These are phyloP conservation scores for Hydroisotoma schaefferi DNA, from an alignment of 2,888 invertebrate genomes.

Conservation along the genomic window DNA sequence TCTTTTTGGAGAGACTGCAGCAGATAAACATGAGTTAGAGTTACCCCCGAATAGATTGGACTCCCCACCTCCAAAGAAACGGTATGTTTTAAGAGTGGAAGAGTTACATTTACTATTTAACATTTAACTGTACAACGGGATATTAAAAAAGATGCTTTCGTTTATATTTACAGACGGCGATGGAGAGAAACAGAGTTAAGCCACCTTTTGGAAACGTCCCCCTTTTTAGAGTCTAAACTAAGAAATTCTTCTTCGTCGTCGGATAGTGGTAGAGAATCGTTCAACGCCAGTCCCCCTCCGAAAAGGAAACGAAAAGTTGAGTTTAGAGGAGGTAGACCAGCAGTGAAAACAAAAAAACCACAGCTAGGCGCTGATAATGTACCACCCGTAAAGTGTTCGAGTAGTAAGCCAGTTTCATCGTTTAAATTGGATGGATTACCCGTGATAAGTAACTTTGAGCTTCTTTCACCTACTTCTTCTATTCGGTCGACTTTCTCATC, in stretches of 20 bases:
- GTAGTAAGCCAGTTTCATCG: neutral
- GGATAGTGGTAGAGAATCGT: conserved; percentile 29
- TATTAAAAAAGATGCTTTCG: neutral
- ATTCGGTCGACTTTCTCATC: conserved; percentile 19
- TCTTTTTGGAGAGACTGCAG: conserved; percentile 65
- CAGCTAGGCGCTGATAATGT: conserved; percentile 10
- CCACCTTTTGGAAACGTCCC: conserved; percentile 41
- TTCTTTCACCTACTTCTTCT: conserved; percentile 30
- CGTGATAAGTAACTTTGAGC: conserved; percentile 16
- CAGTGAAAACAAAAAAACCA: neutral
- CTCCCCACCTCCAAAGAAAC: conserved; percentile 42
- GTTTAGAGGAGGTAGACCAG: neutral
- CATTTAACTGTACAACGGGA: too few species aligned
- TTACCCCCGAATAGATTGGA: conserved; percentile 38
- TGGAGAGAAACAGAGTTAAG: conserved; percentile 44
- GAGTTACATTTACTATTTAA: neutral
- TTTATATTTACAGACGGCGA: conserved; percentile 23
- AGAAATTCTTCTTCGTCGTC: conserved; percentile 35
- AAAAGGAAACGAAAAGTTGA: neutral
- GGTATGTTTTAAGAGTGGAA: conserved; percentile 28
- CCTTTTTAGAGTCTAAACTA: conserved; percentile 44
- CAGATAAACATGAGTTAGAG: conserved; percentile 47
- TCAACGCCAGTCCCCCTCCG: conserved; percentile 7
- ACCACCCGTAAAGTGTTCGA: neutral
- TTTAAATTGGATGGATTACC: neutral